These are phyloP conservation scores for Psilopsiagon aurifrons DNA, from an alignment of 2,113 vertebrate species.

Conservation along the genomic window DNA sequence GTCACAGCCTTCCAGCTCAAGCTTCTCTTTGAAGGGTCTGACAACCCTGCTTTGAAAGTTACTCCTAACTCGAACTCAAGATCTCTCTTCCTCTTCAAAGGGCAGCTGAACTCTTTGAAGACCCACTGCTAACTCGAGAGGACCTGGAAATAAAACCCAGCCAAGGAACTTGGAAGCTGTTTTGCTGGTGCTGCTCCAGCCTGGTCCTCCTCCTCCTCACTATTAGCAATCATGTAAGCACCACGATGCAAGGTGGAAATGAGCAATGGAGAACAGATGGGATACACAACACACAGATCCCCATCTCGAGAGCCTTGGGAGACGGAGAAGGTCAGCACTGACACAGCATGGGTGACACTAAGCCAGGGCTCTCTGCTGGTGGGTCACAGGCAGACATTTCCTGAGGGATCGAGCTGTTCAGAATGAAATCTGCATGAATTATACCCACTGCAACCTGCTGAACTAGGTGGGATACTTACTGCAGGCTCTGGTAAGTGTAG, in stretches of 20 bases:
- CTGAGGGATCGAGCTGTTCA: neutral
- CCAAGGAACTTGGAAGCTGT: neutral
- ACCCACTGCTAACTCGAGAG: fast-evolving
- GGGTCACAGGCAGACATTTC: neutral
- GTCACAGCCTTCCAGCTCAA: neutral
- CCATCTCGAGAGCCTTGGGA: neutral
- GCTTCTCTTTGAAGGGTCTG: neutral
- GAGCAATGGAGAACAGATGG: neutral
- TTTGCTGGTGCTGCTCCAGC: neutral
- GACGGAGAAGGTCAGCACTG: neutral
- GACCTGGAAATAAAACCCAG: too few relatives aligned
- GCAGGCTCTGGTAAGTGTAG: neutral
- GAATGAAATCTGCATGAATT: neutral
- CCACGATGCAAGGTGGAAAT: neutral
- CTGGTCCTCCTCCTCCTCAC: neutral
- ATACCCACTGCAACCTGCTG: neutral
- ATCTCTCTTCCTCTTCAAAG: neutral
- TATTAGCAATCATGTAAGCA: neutral
- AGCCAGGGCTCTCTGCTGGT: neutral
- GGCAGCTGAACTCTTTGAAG: neutral
- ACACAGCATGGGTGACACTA: neutral
- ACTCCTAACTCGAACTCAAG: neutral
- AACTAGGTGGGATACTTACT: neutral
- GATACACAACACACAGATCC: fast-evolving
- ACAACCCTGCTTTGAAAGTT: neutral